Conservation (phyloP, 2,888 invertebrate species). For the Xestobium rufovillosum region DNA sequence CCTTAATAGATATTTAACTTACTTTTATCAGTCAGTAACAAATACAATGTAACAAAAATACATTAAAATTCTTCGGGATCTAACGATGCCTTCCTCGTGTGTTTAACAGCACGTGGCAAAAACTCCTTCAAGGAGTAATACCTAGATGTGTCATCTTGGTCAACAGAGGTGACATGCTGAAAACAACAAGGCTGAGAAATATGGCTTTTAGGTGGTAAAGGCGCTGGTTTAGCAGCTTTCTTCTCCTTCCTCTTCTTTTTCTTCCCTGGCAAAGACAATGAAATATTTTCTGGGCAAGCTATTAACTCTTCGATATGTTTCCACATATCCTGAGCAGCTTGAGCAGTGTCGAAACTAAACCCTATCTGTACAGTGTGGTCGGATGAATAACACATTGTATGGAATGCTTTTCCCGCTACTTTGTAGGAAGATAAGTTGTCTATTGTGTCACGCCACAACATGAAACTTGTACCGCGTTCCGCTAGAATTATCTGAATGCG, state of each 20-base stretch:
- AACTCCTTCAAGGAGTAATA: conserved; percentile 63
- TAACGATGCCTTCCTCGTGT: not conserved
- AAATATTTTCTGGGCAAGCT: conserved; percentile 71
- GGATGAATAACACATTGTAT: conserved; percentile 71
- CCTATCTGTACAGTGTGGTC: conserved; percentile 73
- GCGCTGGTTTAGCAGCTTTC: conserved; percentile 49
- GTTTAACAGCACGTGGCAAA: conserved; percentile 40
- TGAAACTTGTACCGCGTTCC: conserved; percentile 67
- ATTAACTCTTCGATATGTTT: conserved; percentile 61
- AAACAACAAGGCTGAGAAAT: conserved; percentile 81
- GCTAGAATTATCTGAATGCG: conserved; percentile 59
- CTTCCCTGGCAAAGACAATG: conserved; percentile 59
- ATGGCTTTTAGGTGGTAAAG: conserved; percentile 67
- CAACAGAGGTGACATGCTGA: conserved; percentile 73
- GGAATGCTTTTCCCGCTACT: conserved; percentile 64
- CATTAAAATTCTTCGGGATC: not conserved
- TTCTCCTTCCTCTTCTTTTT: conserved; percentile 52
- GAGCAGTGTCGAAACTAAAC: conserved; percentile 69
- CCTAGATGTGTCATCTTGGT: conserved; percentile 56
- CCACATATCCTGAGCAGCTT: conserved; percentile 65
- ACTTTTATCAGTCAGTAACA: not conserved
- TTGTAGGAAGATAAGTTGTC: conserved; percentile 72
- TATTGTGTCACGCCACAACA: conserved; percentile 73
- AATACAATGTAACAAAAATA: not conserved
- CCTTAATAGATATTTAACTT: too few species aligned